Conservation (phyloP, 2,113 vertebrate species). For the Petrocephalus microphthalmus region DNA sequence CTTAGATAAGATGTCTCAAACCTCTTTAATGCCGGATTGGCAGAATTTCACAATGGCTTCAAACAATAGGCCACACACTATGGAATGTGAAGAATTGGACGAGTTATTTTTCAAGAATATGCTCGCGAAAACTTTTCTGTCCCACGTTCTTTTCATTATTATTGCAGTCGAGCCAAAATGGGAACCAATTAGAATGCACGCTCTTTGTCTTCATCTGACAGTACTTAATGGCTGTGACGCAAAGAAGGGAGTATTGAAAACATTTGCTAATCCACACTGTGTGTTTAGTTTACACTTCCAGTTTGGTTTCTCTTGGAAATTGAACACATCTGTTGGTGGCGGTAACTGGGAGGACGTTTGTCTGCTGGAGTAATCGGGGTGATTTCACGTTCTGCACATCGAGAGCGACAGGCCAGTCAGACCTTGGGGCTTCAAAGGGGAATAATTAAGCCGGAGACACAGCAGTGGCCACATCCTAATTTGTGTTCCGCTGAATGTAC, state of each 20-base stretch:
- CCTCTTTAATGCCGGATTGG: constrained; percentile 21
- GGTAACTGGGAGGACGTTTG: constrained; percentile 33
- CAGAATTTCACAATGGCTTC: constrained; percentile 24
- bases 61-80: constrained; percentile 22
- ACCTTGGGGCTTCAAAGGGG: constrained; percentile 55
- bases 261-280: constrained; percentile 50
- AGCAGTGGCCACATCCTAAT: constrained; percentile 48
- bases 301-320: constrained; percentile 47
- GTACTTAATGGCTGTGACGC: constrained; percentile 62
- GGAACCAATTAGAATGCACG: constrained; percentile 29
- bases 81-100: neutral
- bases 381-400: constrained; percentile 28
- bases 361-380: constrained; percentile 26
- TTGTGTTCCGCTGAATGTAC: constrained; percentile 48
- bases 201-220: constrained; percentile 51
- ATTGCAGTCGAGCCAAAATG: constrained; percentile 37
- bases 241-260: constrained; percentile 49
- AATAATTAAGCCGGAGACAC: constrained; percentile 50
- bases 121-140: neutral
- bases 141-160: constrained; percentile 52
- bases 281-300: constrained; percentile 51
- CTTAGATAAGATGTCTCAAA: constrained; percentile 17
- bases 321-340: constrained; percentile 51
- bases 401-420: constrained; percentile 10
- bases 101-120: constrained; percentile 23